Evolutionary conservation across 2,797 vertebrate species (phyloP).

Genomic region (Danio aesculapii): DNA sequence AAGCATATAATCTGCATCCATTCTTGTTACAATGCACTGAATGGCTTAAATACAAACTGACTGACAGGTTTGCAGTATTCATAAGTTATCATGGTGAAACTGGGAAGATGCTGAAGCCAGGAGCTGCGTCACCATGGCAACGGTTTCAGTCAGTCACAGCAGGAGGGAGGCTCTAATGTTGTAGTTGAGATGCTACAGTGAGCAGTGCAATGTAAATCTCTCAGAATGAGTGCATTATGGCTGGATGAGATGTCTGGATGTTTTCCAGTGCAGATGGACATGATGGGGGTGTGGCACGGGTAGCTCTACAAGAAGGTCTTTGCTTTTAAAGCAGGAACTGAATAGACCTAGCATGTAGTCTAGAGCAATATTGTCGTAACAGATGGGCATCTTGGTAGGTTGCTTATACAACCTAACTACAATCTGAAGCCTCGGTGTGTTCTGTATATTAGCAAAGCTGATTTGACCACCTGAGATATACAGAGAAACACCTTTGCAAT

Average conservation of each 20-base stretch:
- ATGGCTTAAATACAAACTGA: background rate
- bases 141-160: constrained; percentile 50
- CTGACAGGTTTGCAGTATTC: background rate
- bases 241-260: constrained; percentile 14
- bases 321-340: background rate
- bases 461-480: background rate
- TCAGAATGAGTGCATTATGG: constrained; percentile 10
- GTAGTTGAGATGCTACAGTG: constrained; percentile 42
- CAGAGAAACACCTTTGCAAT: background rate
- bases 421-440: background rate
- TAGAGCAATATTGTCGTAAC: background rate
- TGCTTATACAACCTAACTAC: background rate
- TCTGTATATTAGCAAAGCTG: background rate
- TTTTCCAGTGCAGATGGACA: constrained; percentile 27
- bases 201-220: constrained; percentile 6
- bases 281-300: constrained; percentile 29
- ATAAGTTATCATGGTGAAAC: background rate
- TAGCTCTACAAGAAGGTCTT: background rate
- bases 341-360: constrained; percentile 18
- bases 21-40: background rate
- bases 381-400: background rate
- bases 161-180: constrained; percentile 43
- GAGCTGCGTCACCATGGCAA: constrained; percentile 71
- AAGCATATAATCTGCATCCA: background rate
- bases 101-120: constrained; percentile 45